Conservation (phyloP, 2,797 vertebrate species). For the Parauchenoglanis ngamensis region DNA sequence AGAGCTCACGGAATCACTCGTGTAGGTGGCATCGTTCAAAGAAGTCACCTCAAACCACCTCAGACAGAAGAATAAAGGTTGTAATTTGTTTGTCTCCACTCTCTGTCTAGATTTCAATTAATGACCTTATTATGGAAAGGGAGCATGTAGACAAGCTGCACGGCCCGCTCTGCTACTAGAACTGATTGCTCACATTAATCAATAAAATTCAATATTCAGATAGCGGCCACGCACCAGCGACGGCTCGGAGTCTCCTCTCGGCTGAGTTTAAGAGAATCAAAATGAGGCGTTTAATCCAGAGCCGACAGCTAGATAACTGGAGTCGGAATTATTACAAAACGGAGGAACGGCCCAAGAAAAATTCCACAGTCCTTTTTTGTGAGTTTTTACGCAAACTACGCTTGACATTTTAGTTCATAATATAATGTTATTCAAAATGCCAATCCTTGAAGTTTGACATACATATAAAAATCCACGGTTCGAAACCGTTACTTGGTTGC, state of each 20-base stretch:
- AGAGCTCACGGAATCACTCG: background rate
- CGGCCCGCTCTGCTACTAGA: slow-evolving; percentile 51
- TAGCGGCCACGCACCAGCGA: slow-evolving; percentile 31
- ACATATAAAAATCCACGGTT: background rate
- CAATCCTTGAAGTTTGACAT: background rate
- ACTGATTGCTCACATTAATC: slow-evolving; percentile 61
- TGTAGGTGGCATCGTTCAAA: background rate
- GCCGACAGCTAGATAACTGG: slow-evolving; percentile 21
- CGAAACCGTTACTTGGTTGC: background rate
- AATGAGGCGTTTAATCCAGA: slow-evolving; percentile 55
- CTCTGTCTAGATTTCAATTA: slow-evolving; percentile 56
- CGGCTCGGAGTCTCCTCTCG: slow-evolving; percentile 35
- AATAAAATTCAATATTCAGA: slow-evolving; percentile 59
- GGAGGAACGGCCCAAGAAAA: background rate
- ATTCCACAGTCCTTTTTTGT: background rate
- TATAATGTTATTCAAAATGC: background rate
- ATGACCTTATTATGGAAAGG: slow-evolving; percentile 56
- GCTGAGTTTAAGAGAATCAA: slow-evolving; percentile 53
- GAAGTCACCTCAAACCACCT: background rate
- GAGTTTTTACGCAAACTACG: background rate
- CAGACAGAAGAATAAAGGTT: slow-evolving; percentile 18
- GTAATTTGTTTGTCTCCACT: slow-evolving; percentile 29
- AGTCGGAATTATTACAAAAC: slow-evolving; percentile 10
- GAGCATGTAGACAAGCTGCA: slow-evolving; percentile 58
- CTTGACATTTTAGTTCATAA: background rate